These are phyloP conservation scores for Tribolium madens DNA, from an alignment of 1,140 invertebrate genomes.

Conservation along the genomic window DNA sequence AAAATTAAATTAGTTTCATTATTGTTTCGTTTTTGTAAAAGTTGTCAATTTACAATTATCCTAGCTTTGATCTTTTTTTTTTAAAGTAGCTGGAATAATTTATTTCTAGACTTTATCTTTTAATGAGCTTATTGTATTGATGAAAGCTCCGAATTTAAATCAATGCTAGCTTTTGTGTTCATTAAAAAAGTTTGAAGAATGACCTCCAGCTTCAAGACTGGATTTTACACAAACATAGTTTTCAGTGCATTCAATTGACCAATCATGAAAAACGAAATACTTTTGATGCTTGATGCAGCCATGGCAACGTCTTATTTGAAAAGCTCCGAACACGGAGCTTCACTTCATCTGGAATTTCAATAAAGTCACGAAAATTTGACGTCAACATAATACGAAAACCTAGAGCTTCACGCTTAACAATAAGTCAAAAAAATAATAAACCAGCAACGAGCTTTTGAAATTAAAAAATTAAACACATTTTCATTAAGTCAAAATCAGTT, in stretches of 20 bases:
- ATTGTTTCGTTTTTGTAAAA: no score
- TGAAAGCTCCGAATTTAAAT: neutral
- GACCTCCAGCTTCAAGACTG: no score
- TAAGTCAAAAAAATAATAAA: neutral
- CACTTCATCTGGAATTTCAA: neutral
- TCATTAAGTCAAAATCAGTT: no score
- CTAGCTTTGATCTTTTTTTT: no score
- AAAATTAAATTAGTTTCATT: no score
- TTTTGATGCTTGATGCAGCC: neutral
- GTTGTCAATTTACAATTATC: no score
- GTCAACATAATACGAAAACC: neutral
- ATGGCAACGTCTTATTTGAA: conserved; percentile 20
- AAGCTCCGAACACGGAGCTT: neutral
- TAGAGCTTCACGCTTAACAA: neutral
- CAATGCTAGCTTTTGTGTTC: no score
- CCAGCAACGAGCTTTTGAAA: no score
- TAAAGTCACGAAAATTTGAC: neutral
- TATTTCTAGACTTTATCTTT: conserved; percentile 3
- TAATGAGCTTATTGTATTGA: neutral
- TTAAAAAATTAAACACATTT: no score
- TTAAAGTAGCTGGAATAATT: no score
- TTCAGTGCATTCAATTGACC: conserved; percentile 15
- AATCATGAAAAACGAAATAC: conserved; percentile 14
- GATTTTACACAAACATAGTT: neutral
- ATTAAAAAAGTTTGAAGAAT: no score